Base-by-base conservation (phyloP, 2,113 vertebrate genomes). In the Bujurquina vittata region DNA sequence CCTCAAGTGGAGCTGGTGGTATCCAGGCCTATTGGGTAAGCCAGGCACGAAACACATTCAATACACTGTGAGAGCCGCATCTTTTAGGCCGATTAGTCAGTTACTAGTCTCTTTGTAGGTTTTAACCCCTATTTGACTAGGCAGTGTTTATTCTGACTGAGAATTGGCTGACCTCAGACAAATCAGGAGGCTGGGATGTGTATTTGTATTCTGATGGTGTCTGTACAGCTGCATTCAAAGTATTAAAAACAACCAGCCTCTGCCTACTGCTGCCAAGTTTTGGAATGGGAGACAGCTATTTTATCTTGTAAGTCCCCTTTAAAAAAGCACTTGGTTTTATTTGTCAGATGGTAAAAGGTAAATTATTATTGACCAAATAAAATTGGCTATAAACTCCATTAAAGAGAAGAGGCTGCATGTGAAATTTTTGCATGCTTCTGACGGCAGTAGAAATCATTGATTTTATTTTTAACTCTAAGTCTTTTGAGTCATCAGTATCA, bases 1-100 rank as follows among this genome's bases (percentile, higher is more conserved):
- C 97, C 97, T 94, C 98, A 99, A 96, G 98, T 99, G 93, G 97
- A 99, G 96, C 97, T 99, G 94, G 96, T 99, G 94, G 98, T 99
- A 95, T 99, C 98, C 93, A 96, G 98, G 89, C 98, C 98, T 91
- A 99, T 99, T 95, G 97, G 98, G 98, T 99, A 97, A 97, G 97
- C 91, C 88, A 29, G 81, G 58, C 67, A 55, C 79, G 35, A 85
- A 79, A 87, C 46, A 56, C 55, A 6, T 5, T 15, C 17, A 2
- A 0, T 18, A 26, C 46, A 26, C 18, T 10, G 17, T 20, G 11
- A 33, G 33, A 54, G 29, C 20, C 4, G 18, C 0, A 54, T 54
- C 10, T 54, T 72, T 33, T 72, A 54, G 20, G 17, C 67, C 20
- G 26, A 4, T 72, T 52, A 31, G 23, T 57, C 29, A 76, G 79